phyloP scores from a whole-genome alignment of 2,797 vertebrate species.

The Melanotaenia nigrans region DNA sequence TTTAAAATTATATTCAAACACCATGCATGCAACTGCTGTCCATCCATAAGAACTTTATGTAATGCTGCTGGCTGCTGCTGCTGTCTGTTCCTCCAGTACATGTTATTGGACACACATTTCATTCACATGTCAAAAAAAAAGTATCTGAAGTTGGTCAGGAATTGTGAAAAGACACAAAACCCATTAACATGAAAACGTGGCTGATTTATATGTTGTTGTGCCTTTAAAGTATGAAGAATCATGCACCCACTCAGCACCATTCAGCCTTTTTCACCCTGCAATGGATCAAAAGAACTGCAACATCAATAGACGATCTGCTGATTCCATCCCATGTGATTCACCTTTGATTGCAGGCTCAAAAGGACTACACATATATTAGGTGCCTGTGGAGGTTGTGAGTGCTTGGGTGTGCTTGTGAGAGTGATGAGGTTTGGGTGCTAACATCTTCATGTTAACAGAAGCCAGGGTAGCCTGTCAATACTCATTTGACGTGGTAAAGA shows the following conservation, averaged over 20 bases:
- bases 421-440: conserved; percentile 33
- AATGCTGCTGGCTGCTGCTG: neutral
- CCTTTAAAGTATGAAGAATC: conserved; percentile 13
- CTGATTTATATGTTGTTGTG: neutral
- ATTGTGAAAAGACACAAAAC: neutral
- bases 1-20: neutral
- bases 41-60: neutral
- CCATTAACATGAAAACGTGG: neutral
- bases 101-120: neutral
- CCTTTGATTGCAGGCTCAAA: conserved; percentile 47
- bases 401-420: conserved; percentile 18
- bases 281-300: conserved; percentile 22
- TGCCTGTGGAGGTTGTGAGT: conserved; percentile 4
- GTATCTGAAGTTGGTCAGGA: neutral
- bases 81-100: neutral
- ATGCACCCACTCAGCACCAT: neutral
- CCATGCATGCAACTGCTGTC: neutral
- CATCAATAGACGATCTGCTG: conserved; percentile 31
- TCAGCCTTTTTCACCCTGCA: conserved; percentile 12
- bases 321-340: conserved; percentile 41
- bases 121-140: neutral
- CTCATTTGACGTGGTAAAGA: conserved; percentile 64
- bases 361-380: conserved; percentile 14
- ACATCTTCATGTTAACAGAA: conserved; percentile 56
- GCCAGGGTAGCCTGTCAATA: conserved; percentile 63